These are phyloP conservation scores for Onychomys torridus DNA, from an alignment of 2,797 vertebrate genomes.

Conservation along the genomic window DNA sequence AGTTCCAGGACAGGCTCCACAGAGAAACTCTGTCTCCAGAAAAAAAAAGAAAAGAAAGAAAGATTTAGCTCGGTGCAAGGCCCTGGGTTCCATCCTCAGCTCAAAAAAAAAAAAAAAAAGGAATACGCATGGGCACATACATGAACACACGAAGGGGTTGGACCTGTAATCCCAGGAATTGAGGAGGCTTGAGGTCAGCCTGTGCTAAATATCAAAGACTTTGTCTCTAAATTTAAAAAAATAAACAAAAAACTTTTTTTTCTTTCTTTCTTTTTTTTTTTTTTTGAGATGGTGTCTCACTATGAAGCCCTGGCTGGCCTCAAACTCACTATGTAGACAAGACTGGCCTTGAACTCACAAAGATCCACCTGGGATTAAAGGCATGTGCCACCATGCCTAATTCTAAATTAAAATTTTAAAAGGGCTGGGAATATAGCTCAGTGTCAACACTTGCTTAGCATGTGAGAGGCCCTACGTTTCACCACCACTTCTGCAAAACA, in stretches of 20 bases:
- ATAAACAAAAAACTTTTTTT: neutral
- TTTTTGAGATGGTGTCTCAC: neutral
- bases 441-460: neutral
- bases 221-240: neutral
- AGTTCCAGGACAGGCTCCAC: too few species aligned
- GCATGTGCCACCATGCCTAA: neutral
- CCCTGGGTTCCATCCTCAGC: too few species aligned
- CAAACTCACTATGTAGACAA: neutral
- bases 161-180: neutral
- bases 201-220: neutral
- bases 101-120: neutral
- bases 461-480: neutral
- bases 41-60: neutral
- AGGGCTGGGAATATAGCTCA: neutral
- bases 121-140: neutral
- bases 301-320: neutral
- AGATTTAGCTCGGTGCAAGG: too few species aligned
- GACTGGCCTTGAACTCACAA: neutral
- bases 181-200: neutral
- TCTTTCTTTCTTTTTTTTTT: too few species aligned
- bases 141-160: neutral
- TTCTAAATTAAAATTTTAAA: neutral
- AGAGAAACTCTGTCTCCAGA: too few species aligned
- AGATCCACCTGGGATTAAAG: neutral
- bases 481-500: neutral